A percentile compares a stretch with the other conserved stretches of the same genome.
phyloP scores from a whole-genome alignment of 2,888 invertebrate species.

The Cataglyphis rosenhaueri region DNA sequence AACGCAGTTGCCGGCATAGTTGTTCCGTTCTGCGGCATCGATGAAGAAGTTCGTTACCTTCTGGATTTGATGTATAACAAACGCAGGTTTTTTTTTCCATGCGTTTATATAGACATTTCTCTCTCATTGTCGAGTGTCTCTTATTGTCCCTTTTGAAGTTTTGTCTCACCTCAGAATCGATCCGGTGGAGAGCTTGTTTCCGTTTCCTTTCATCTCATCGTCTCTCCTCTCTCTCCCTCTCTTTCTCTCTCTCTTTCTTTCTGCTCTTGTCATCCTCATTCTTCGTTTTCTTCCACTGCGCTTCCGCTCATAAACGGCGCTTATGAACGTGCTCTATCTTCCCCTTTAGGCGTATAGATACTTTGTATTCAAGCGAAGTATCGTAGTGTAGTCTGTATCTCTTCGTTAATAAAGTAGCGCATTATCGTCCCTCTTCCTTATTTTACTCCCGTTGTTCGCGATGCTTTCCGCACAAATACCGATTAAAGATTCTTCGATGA shows the following conservation, averaged over 20 bases:
- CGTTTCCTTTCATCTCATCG: not conserved
- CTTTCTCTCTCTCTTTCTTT: conserved; percentile 39
- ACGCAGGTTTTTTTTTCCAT: not conserved
- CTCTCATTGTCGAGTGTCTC: conserved; percentile 23
- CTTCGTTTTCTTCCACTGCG: conserved; percentile 25
- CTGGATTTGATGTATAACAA: not conserved
- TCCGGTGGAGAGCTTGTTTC: not conserved
- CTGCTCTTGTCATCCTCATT: conserved; percentile 36
- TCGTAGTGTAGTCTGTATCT: conserved; percentile 52
- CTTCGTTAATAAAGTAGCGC: conserved; percentile 67
- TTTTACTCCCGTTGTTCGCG: not conserved
- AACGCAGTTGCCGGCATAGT: not conserved
- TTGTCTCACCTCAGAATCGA: not conserved
- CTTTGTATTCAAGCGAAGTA: conserved; percentile 51
- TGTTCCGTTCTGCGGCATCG: not conserved
- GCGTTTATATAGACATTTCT: not conserved
- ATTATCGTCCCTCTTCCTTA: conserved; percentile 56
- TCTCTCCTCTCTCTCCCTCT: conserved; percentile 33
- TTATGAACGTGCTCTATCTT: conserved; percentile 42
- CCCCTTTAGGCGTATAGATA: conserved; percentile 56
- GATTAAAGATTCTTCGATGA: not conserved
- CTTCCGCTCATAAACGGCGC: conserved; percentile 3
- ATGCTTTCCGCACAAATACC: not conserved
- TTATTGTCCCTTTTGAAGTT: not conserved
- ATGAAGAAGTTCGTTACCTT: conserved; percentile 12